Evolutionary conservation across 2,113 vertebrate genomes (phyloP), one percentile per base, ranked within the genome.

Genomic region (Sander lucioperca): DNA sequence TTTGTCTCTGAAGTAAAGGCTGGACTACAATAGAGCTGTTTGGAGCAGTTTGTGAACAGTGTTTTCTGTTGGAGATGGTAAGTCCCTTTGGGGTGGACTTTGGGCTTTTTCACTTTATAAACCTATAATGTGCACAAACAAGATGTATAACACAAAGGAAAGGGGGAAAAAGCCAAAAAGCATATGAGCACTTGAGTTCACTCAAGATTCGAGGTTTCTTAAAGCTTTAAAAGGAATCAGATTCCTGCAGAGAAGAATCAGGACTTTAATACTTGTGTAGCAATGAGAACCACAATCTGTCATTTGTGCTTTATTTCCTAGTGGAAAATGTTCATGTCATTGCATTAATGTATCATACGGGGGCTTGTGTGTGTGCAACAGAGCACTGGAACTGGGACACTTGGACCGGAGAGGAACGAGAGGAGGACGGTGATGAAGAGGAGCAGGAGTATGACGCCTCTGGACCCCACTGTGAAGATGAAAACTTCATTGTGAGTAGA

Each of bases 301-400:
- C 33, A 6, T 33, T 33, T 33, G 8, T 43, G 39, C 15, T 50
- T 50, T 16, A 23, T 12, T 36, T 16, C 13, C 15, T 47, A 19
- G 5, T 47, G 13, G 19, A 30, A 45, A 50, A n/a, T 27, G 48
- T 62, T 50, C 15, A 16, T 12, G 25, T 51, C 10, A 36, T 23
- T 36, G 54, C 3, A 25, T 56, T 9, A 39, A 47, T 8, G 14
- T 30, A 15, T 15, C 18, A n/a, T n/a, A 3, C 8, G 39, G 39
- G 39, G n/a, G 4, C 25, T 59, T 19, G 15, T 57, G 39, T 74
- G 13, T 83, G 5, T 57, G 21, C 18, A 8, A 6, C 91, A 98
- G 97, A 94, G 14, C 94, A 95, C 43, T 98, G 97, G 97, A 97
- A 98, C 90, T 98, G 97, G 97, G 97, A 98, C 85, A 93, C 76